Evolutionary conservation across 2,888 invertebrate species (phyloP).

Genomic region (Epirrita christyi): DNA sequence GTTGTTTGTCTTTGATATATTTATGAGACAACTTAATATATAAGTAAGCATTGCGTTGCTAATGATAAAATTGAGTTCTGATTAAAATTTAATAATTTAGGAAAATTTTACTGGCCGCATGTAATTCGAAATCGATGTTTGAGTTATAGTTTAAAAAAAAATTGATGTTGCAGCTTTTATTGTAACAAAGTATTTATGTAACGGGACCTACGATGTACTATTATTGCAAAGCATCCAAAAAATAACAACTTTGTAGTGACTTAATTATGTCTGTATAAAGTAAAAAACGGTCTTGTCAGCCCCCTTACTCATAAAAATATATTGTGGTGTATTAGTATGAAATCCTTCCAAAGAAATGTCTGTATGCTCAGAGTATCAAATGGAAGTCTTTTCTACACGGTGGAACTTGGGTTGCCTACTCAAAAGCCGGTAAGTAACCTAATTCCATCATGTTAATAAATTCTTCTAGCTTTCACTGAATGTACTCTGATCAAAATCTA

Average conservation of each 20-base stretch:
- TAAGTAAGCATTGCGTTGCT: conserved; percentile 17
- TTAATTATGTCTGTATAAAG: conserved; percentile 7
- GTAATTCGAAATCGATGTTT: conserved; percentile 19
- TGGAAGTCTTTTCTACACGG: too few species aligned
- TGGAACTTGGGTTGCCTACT: too few species aligned
- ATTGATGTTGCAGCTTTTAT: conserved; percentile 33
- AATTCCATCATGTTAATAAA: too few species aligned
- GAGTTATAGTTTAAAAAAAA: conserved; percentile 27
- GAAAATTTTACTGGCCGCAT: conserved; percentile 29
- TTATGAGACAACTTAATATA: conserved; percentile 26
- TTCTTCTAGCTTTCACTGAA: too few species aligned
- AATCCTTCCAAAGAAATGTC: too few species aligned
- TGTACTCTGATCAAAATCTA: too few species aligned
- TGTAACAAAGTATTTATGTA: conserved; percentile 11
- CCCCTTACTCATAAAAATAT: conserved; percentile 37
- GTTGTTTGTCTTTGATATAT: conserved; percentile 37
- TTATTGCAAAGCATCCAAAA: conserved; percentile 21
- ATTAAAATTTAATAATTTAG: conserved; percentile 29
- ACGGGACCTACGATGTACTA: conserved; percentile 22
- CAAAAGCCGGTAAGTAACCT: too few species aligned
- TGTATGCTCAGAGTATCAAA: too few species aligned
- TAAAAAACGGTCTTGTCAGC: conserved; percentile 11
- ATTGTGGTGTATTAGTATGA: background rate
- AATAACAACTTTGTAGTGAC: conserved; percentile 10
- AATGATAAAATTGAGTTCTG: conserved; percentile 18